Evolutionary conservation across 2,113 vertebrate genomes (phyloP).

Genomic region (Neodon shergylaensis): DNA sequence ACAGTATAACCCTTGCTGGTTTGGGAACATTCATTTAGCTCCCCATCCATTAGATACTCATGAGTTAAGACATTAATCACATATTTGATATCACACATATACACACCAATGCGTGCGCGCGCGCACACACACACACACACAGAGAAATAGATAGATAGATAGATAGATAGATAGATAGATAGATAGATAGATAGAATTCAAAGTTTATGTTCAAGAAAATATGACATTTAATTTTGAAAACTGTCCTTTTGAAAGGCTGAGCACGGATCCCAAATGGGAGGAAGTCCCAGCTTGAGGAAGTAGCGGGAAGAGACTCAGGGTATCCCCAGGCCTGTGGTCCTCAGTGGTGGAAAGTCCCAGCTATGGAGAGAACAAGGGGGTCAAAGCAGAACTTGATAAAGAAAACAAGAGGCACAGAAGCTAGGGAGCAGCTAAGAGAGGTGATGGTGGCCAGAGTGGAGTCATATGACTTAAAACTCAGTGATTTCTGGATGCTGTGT

Average conservation of each 20-base stretch:
- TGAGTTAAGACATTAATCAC: slow-evolving; percentile 42
- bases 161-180: not conserved
- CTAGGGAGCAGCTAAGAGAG: not conserved
- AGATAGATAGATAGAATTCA: not conserved
- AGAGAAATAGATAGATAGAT: not conserved
- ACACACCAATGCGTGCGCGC: not conserved
- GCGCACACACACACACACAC: not conserved
- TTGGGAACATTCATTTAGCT: not conserved
- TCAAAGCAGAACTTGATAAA: not conserved
- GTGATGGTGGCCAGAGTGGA: not conserved
- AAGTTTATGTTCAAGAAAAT: not conserved
- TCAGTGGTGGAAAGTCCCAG: not conserved
- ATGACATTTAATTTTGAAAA: not conserved
- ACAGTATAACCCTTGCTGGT: not conserved
- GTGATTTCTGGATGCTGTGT: not conserved
- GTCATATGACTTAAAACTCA: not conserved
- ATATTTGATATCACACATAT: not conserved
- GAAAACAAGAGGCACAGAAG: not conserved
- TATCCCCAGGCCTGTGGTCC: not conserved
- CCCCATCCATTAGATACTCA: not conserved
- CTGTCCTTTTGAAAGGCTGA: not conserved
- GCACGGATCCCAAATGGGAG: not conserved
- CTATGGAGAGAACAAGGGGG: not conserved
- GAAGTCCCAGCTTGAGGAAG: not conserved
- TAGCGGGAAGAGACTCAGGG: not conserved